Evolutionary conservation across 2,888 invertebrate species (phyloP), one percentile per base, ranked within the genome.

Genomic region (Cephus pulcher): DNA sequence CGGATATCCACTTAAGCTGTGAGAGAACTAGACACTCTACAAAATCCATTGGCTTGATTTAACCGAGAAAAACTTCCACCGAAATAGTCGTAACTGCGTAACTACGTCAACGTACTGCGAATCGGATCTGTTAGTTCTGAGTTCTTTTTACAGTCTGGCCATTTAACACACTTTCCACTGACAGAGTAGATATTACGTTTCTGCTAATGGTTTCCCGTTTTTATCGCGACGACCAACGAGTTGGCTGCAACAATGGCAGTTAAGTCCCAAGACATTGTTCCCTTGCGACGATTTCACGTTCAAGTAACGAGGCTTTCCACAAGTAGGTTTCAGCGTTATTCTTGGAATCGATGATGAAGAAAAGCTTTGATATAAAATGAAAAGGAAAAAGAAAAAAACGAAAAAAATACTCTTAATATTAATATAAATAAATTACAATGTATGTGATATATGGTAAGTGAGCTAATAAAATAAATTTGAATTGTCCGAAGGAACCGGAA

Each of bases 41-140:
- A 23, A 23, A 56, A 56, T 56, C 56, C 56, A 56, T 56, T 23
- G 56, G 56, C 23, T 56, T 56, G 23, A 56, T 56, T 56, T 56
- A 56, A 56, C 56, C 23, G 23, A 56, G 56, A 56, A 56, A 56
- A 56, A 56, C 56, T 56, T 23, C 56, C 23, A 9, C 56, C 23
- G 56, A 56, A 56, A 56, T 23, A 56, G 34, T 33, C 32, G 74
- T 56, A 77, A 77, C 34, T 74, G 69, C 34, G 74, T 75, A 71
- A 77, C 69, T 23, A 23, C 80, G 68, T 76, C 75, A 76, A 76
- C 68, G 77, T 68, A 37, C 75, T 76, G 76, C 82, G 78, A 79
- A 81, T 74, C 79, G 78, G 79, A 35, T 75, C 35, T 69, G 73
- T 69, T 77, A 69, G 68, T 33, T 30, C 37, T 3, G 15, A 30